Evolutionary conservation across 2,797 vertebrate species (phyloP).

Genomic region (Allobates femoralis): DNA sequence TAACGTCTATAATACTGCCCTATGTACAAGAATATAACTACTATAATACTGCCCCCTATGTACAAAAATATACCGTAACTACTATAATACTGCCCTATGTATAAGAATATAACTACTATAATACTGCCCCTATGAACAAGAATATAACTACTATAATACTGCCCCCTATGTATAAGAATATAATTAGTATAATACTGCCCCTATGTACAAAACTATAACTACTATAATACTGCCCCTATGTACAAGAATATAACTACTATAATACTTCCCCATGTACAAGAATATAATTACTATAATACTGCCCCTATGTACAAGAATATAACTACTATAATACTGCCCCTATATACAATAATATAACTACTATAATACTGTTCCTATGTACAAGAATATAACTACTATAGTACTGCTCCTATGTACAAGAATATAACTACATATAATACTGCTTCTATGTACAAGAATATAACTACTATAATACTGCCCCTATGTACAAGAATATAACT

Average conservation of each 20-base stretch:
- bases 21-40: conserved; percentile 16
- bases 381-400: conserved; percentile 8
- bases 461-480: conserved; percentile 5
- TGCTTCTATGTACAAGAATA: conserved; percentile 2
- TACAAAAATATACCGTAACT: conserved; percentile 13
- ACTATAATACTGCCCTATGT: conserved; percentile 10
- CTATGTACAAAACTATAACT: not conserved
- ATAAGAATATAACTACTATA: conserved; percentile 20
- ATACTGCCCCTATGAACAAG: not conserved
- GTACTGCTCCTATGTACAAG: not conserved
- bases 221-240: conserved; percentile 1
- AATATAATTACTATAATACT: not conserved
- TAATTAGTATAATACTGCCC: not conserved
- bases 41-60: not conserved
- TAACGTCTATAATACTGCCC: not conserved
- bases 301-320: not conserved
- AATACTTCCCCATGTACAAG: not conserved
- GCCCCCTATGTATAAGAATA: too few species aligned
- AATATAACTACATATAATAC: conserved; percentile 10
- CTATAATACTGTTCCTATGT: not conserved
- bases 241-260: conserved; percentile 7
- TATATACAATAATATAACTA: conserved; percentile 10
- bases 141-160: conserved; percentile 18
- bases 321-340: not conserved
- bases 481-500: not conserved